phyloP scores from a whole-genome alignment of 53 echinoderm and acorn worm genomes.

The Stichopus horrens region DNA sequence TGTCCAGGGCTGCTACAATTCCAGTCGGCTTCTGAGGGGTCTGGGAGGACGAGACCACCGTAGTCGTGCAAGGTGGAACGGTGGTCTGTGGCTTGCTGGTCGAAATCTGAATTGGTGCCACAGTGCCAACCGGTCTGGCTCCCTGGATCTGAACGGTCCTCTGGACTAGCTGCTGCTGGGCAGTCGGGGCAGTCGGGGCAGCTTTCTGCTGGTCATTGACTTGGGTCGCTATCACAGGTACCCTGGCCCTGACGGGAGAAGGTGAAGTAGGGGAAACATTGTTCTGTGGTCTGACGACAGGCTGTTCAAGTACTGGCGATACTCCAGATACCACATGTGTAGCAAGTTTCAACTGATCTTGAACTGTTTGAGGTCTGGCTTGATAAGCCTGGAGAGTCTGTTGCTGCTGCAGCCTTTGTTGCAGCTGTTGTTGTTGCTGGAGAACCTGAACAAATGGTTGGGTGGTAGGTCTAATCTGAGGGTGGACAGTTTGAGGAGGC shows the following conservation, averaged over 20 bases:
- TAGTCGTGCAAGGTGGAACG: conserved; percentile 29
- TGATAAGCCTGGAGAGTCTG: conserved; percentile 20
- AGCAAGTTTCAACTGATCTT: conserved; percentile 21
- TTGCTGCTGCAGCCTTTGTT: conserved; percentile 47
- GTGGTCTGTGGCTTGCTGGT: conserved; percentile 18
- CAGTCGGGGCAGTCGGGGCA: neutral
- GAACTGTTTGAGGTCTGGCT: conserved; percentile 35
- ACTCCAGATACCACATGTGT: neutral
- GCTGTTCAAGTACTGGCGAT: neutral
- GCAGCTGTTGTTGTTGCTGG: conserved; percentile 52
- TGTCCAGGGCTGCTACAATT: conserved; percentile 37
- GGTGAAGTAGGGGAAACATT: conserved; percentile 6
- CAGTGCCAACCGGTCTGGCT: conserved; percentile 14
- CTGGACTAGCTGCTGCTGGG: conserved; percentile 18
- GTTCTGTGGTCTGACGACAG: conserved; percentile 3
- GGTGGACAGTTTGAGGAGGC: conserved; percentile 35
- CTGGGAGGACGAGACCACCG: conserved; percentile 53
- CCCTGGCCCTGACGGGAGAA: neutral
- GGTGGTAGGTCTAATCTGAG: conserved; percentile 32
- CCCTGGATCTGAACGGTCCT: conserved; percentile 27
- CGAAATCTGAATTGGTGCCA: conserved; percentile 32
- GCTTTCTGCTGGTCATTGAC: neutral
- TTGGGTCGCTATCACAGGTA: neutral
- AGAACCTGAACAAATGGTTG: conserved; percentile 31
- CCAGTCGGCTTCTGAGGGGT: conserved; percentile 16